These are phyloP conservation scores for Ornithorhynchus anatinus DNA, from an alignment of 2,113 vertebrate species.

Conservation along the genomic window DNA sequence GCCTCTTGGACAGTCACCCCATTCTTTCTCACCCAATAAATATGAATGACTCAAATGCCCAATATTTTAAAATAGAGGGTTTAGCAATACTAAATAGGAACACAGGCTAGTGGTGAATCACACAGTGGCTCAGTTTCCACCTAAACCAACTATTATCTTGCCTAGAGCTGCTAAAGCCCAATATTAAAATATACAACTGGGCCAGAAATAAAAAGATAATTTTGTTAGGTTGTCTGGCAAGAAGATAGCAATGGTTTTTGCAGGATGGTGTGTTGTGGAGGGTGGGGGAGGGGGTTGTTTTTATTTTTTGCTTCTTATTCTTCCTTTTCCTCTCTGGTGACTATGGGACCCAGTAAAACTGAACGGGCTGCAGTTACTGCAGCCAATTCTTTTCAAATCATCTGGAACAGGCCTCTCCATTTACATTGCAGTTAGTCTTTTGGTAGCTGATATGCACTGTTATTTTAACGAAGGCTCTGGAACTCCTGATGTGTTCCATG, in stretches of 20 bases:
- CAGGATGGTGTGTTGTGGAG: no score
- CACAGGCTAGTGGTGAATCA: neutral
- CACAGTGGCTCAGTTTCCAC: neutral
- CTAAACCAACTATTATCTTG: neutral
- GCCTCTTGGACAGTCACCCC: no score
- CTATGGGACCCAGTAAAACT: neutral
- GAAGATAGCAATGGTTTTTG: neutral
- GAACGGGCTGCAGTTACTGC: neutral
- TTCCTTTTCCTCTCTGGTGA: neutral
- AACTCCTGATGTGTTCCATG: slow-evolving; percentile 15
- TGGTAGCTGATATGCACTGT: neutral
- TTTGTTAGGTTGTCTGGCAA: neutral
- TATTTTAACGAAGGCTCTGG: slow-evolving; percentile 32
- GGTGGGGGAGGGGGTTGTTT: no score
- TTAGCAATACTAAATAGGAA: slow-evolving; percentile 8
- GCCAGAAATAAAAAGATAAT: slow-evolving; percentile 4
- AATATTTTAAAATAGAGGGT: no score
- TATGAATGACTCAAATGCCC: no score
- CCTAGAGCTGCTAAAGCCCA: neutral
- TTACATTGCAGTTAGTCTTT: slow-evolving; percentile 14
- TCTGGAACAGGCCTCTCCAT: neutral
- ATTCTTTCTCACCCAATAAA: no score
- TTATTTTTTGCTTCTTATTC: no score
- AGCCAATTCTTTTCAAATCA: slow-evolving; percentile 6
- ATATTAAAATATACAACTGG: slow-evolving; percentile 1